phyloP scores from a whole-genome alignment of 2,888 invertebrate genomes.

The Drosophila cognata region DNA sequence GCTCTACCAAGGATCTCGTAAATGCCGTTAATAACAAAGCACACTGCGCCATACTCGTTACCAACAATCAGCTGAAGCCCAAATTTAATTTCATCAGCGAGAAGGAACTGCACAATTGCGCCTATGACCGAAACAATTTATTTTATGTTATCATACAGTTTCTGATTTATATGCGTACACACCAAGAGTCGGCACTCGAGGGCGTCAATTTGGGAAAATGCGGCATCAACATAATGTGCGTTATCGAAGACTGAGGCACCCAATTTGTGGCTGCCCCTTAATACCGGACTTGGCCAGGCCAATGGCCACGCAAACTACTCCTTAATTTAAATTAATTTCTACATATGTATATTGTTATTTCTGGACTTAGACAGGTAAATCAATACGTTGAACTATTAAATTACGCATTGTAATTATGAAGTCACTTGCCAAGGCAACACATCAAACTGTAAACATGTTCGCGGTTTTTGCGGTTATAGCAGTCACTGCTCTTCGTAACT shows the following conservation, averaged over 20 bases:
- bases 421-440: conserved; percentile 50
- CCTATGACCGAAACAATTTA: conserved; percentile 94
- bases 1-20: conserved; percentile 83
- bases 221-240: conserved; percentile 94
- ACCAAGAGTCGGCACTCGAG: conserved; percentile 91
- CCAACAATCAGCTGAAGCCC: conserved; percentile 81
- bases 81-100: conserved; percentile 86
- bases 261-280: neutral
- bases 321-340: conserved; percentile 17
- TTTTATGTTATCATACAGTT: conserved; percentile 94
- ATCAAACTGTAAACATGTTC: conserved; percentile 46
- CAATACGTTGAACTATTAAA: conserved; percentile 58
- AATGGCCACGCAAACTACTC: conserved; percentile 25
- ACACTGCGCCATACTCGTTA: conserved; percentile 84
- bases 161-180: conserved; percentile 90
- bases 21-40: conserved; percentile 83
- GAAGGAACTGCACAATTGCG: conserved; percentile 89
- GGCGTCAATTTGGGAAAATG: conserved; percentile 91
- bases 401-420: conserved; percentile 73
- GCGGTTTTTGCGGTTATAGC: conserved; percentile 64
- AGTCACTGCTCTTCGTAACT: conserved; percentile 14
- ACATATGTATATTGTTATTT: conserved; percentile 25
- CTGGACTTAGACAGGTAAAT: conserved; percentile 5
- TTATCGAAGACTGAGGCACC: conserved; percentile 87
- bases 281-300: conserved; percentile 28